phyloP scores from a whole-genome alignment of 2,113 vertebrate species.

The Sialia sialis region DNA sequence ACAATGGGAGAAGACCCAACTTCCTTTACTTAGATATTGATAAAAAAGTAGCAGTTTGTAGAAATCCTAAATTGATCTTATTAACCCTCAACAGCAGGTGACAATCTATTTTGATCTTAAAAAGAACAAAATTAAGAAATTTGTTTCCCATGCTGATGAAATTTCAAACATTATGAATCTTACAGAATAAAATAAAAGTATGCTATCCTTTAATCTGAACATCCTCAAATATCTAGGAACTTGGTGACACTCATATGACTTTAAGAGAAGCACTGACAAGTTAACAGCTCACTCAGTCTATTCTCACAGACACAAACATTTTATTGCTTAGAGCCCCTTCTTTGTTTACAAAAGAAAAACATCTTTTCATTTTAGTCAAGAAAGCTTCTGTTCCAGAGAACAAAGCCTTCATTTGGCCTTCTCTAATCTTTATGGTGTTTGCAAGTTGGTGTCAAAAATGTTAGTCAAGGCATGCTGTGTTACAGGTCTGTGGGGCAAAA shows the following conservation, averaged over 20 bases:
- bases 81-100: not conserved
- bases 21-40: not conserved
- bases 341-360: constrained; percentile 35
- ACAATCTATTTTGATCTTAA: not conserved
- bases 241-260: not conserved
- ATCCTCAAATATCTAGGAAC: not conserved
- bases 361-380: constrained; percentile 55
- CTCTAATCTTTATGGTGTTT: constrained; percentile 69
- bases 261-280: constrained; percentile 1
- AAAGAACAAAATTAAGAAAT: not conserved
- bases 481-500: constrained; percentile 60
- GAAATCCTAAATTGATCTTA: not conserved
- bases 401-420: constrained; percentile 69
- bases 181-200: not conserved
- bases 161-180: not conserved
- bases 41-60: not conserved
- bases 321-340: constrained; percentile 47
- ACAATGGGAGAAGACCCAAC: not conserved
- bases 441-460: constrained; percentile 74
- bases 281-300: not conserved
- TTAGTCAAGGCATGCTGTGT: constrained; percentile 69
- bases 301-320: constrained; percentile 35
- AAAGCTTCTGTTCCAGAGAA: constrained; percentile 59
- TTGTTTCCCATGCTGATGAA: not conserved
- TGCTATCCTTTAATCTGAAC: not conserved